phyloP scores from a whole-genome alignment of 2,113 vertebrate species.

The Carlito syrichta region DNA sequence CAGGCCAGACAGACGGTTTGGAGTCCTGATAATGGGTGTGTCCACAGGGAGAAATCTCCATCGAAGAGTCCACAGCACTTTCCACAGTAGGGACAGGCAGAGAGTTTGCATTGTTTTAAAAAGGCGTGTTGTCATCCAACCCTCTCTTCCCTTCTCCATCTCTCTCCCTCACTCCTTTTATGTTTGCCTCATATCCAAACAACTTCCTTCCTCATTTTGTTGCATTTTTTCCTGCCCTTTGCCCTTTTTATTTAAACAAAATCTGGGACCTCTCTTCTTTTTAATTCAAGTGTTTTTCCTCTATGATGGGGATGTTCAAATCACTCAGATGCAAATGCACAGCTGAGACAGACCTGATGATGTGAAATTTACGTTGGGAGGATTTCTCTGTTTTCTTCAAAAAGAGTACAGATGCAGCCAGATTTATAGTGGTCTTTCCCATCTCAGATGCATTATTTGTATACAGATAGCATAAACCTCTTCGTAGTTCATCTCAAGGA shows the following conservation, averaged over 20 bases:
- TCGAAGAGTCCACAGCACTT: slow-evolving; percentile 1
- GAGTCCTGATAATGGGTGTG: slow-evolving; percentile 37
- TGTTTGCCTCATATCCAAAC: slow-evolving; percentile 22
- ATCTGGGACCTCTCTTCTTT: background rate
- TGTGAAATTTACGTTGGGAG: background rate
- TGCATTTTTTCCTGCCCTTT: background rate
- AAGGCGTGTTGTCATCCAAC: background rate
- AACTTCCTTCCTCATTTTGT: background rate
- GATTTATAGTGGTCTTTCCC: background rate
- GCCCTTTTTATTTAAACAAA: background rate
- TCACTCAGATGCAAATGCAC: background rate
- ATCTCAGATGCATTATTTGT: background rate
- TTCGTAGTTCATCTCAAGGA: background rate
- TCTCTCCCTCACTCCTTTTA: background rate
- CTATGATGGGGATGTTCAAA: background rate
- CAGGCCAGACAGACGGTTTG: slow-evolving; percentile 46
- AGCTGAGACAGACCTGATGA: background rate
- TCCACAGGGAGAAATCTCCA: slow-evolving; percentile 9
- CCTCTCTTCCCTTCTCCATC: background rate
- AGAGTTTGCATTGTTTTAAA: background rate
- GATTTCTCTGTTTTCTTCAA: background rate
- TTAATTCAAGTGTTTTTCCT: background rate
- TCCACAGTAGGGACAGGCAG: background rate
- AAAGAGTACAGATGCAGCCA: background rate
- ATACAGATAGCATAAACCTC: background rate